Base-by-base conservation (phyloP, 1,140 invertebrate genomes). In the Drosophila melanogaster region DNA sequence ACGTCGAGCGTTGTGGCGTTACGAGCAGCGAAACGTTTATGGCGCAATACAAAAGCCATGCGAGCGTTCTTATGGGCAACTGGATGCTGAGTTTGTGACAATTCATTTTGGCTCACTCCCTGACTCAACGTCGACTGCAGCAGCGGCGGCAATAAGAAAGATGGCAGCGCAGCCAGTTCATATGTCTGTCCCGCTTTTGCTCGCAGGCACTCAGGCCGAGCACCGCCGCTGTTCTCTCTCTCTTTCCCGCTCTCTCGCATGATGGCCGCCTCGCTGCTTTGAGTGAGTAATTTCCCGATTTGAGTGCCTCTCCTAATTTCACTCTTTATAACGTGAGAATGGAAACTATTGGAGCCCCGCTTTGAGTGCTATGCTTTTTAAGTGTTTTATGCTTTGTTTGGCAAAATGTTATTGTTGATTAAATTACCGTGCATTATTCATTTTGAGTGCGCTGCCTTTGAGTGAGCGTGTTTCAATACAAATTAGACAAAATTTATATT, bases 1-100 rank as follows among this genome's bases (percentile, higher is more conserved):
- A 81, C 89, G 90, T 91, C 81, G 84, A 89, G 81, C 91, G 90
- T 92, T 92, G 83, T 86, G 79, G 90, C 90, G 90, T 92, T 92
- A 92, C 89, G 90, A 92, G 81, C 89, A 92, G 90, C 91, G 85
- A 90, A 92, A 91, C 90, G 90, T 92, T 92, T 92, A 92, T 92
- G 90, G 85, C 84, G 85, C 90, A 91, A 92, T 92, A 92, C 90
- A 92, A 92, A 92, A 92, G 90, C 90, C 86, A 91, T 90, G 87
- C 77, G 83, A 81, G 73, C 76, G 65, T 72, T 78, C 86, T 90
- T 87, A 90, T 87, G 89, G 79, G 79, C 83, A 87, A 77, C 74
- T 70, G 73, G 62, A 74, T 77, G 64, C 71, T 77, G 73, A 70
- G 60, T 67, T 49, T 57, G 67, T 70, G 67, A 71, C 67, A 87